Evolutionary conservation across 2,113 vertebrate species (phyloP).

Genomic region (Aphelocoma coerulescens): DNA sequence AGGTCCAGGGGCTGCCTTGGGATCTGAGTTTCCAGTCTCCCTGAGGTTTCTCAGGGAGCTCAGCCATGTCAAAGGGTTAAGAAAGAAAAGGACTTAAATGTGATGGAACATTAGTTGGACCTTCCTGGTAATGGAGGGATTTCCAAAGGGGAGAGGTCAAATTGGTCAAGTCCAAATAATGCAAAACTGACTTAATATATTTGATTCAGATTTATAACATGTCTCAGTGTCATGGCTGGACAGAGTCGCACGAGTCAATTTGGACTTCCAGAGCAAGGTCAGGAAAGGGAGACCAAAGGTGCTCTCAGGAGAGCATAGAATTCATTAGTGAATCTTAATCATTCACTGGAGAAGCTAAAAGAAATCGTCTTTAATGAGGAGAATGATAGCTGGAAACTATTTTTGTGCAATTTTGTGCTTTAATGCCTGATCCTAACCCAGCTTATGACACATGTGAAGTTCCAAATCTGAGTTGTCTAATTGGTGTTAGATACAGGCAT

Average conservation of each 20-base stretch:
- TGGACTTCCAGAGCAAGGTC: not conserved
- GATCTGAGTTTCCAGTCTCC: not conserved
- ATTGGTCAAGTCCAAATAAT: not conserved
- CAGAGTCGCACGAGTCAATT: not conserved
- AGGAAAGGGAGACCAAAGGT: not conserved
- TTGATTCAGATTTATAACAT: not conserved
- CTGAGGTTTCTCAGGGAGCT: not conserved
- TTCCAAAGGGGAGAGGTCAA: not conserved
- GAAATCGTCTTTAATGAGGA: not conserved
- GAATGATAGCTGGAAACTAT: not conserved
- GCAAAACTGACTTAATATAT: not conserved
- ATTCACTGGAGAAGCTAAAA: not conserved
- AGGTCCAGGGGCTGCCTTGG: not conserved
- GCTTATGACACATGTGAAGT: not conserved
- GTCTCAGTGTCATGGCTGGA: not conserved
- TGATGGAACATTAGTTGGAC: not conserved
- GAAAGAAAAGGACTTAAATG: not conserved
- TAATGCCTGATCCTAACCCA: not conserved
- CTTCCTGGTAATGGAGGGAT: not conserved
- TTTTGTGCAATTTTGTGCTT: not conserved
- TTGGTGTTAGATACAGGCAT: not conserved
- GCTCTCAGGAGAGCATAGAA: not conserved
- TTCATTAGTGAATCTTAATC: not conserved
- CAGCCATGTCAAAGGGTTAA: not conserved
- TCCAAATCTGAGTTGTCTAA: not conserved